These are phyloP conservation scores for Sminthurinus aureus DNA, from an alignment of 2,888 invertebrate species.

Conservation along the genomic window DNA sequence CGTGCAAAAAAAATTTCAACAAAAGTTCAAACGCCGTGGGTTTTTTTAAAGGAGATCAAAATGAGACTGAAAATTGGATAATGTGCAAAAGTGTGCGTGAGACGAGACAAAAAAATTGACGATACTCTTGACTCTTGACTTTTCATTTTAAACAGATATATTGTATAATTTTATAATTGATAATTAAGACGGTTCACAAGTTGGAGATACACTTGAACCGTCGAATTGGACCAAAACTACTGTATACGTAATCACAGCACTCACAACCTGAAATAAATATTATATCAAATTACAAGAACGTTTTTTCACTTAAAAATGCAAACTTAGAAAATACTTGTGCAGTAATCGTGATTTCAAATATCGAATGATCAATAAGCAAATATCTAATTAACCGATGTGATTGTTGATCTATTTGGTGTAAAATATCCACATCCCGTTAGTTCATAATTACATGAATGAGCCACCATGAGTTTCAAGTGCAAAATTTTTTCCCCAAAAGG, in stretches of 20 bases:
- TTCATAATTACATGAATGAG: background rate
- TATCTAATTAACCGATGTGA: slow-evolving; percentile 13
- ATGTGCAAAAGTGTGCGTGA: too few species aligned
- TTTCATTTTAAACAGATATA: too few species aligned
- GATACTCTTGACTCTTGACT: background rate
- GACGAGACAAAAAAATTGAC: background rate
- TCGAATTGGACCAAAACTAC: background rate
- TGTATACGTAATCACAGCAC: slow-evolving; percentile 19
- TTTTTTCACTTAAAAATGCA: background rate
- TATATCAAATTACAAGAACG: background rate
- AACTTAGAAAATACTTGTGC: too few species aligned
- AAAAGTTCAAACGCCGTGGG: too few species aligned
- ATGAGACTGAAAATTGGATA: too few species aligned
- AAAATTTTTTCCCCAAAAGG: background rate
- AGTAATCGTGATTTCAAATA: too few species aligned
- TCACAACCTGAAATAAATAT: background rate
- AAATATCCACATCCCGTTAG: background rate
- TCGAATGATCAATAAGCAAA: too few species aligned
- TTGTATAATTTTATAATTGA: too few species aligned
- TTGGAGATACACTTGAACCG: background rate
- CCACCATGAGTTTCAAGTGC: slow-evolving; percentile 7
- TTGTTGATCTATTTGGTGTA: background rate
- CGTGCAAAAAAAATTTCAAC: too few species aligned
- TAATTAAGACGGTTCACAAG: too few species aligned
- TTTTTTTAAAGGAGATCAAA: too few species aligned